Conservation (phyloP, 2,113 vertebrate species). For the Amia ocellicauda region DNA sequence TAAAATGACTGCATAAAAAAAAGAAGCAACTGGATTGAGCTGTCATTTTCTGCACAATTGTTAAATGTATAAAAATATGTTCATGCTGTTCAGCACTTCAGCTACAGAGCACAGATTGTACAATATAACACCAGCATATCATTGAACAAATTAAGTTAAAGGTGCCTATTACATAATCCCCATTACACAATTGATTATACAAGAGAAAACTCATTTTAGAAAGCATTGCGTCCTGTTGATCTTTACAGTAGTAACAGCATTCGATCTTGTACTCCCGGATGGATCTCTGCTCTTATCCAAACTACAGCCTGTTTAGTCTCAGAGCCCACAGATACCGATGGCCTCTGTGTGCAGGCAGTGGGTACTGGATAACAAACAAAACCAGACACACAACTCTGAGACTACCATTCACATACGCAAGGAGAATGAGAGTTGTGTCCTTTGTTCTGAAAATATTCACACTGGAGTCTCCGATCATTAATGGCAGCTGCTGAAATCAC, state of each 20-base stretch:
- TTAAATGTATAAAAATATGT: too few species aligned
- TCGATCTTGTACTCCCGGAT: neutral
- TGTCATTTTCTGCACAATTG: too few species aligned
- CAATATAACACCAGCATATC: neutral
- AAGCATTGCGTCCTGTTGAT: neutral
- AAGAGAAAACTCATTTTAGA: neutral
- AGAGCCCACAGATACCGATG: conserved; percentile 5
- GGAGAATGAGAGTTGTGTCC: neutral
- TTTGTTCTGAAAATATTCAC: too few species aligned
- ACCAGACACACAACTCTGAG: neutral
- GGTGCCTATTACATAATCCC: neutral
- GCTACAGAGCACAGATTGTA: neutral
- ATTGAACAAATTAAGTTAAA: conserved; percentile 12
- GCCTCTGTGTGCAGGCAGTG: neutral
- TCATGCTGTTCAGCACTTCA: too few species aligned
- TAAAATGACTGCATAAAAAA: too few species aligned
- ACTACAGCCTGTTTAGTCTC: neutral
- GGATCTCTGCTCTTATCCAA: neutral
- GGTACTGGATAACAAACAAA: neutral
- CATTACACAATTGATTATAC: neutral
- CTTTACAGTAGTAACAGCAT: neutral
- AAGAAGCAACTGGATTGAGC: too few species aligned
- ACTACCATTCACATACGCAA: neutral
- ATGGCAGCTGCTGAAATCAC: too few species aligned
- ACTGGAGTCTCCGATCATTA: too few species aligned